Evolutionary conservation across 2,888 invertebrate species (phyloP), one percentile per base, ranked within the genome.

Genomic region (Eristalis pertinax): DNA sequence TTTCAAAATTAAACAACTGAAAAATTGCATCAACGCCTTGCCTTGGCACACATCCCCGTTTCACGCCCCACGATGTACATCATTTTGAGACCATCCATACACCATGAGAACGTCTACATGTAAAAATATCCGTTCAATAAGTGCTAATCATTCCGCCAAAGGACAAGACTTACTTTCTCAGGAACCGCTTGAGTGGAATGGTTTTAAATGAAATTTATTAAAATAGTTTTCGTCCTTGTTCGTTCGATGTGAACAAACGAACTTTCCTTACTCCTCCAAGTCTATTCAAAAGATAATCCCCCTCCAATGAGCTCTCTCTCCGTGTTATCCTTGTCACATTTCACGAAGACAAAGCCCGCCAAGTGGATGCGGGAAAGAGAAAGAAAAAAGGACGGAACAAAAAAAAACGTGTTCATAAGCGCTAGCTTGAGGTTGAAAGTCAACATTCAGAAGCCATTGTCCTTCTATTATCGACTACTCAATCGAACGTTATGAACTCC

Each of bases 391-490:
- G 22, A 35, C 22, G 5, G 11, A 11, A 26, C 4, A 29, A 19
- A 68, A 22, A 68, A 41, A 43, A 24, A 4, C 60, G 43, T 74
- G 74, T 64, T 74, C 78, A 74, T 73, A 80, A 86, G 83, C 86
- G 65, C 65, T 74, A 86, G 78, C 78, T 78, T 74, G 86, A 83
- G 86, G 86, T 83, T 78, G 83, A 86, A 86, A 83, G 86, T 86
- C 83, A 83, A 83, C 78, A 86, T 86, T 83, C 74, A 70, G 74
- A 85, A 83, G 77, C 83, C 85, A 83, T 86, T 86, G 86, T 86
- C 85, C 83, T 86, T 70, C 83, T 73, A 82, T 83, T 86, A 78
- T 86, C 86, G 86, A 86, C 69, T 60, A 74, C 83, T 86, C 69
- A 86, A 86, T 86, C 83, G 78, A 86, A 70, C 70, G 56, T 78